These are phyloP conservation scores for Muricea muricata DNA, from an alignment of 92 coral and sea anemone genomes.

Conservation along the genomic window DNA sequence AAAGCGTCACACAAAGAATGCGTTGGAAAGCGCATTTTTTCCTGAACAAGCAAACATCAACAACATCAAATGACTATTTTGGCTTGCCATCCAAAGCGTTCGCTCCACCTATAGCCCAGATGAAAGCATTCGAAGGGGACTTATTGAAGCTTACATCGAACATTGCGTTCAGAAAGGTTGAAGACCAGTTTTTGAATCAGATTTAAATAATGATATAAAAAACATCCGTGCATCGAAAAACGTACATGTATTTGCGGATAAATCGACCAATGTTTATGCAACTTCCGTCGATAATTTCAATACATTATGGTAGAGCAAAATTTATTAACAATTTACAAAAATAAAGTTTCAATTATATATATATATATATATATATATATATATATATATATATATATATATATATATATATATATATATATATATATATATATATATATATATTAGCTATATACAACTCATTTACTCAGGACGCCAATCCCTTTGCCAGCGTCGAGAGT, in stretches of 20 bases:
- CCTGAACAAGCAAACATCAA: not conserved
- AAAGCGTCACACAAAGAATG: not conserved
- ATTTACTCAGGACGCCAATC: too few relatives aligned
- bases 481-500: too few relatives aligned
- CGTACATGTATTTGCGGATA: conserved; percentile 55
- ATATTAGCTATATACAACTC: too few relatives aligned
- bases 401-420: too few relatives aligned
- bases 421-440: too few relatives aligned
- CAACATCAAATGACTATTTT: not conserved
- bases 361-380: too few relatives aligned
- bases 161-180: conserved; percentile 39
- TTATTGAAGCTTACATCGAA: conserved; percentile 25
- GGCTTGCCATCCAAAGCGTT: conserved; percentile 12
- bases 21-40: not conserved
- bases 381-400: too few relatives aligned
- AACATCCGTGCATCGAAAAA: conserved; percentile 33
- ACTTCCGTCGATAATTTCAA: too few relatives aligned
- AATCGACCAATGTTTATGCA: conserved; percentile 46
- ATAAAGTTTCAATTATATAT: too few relatives aligned
- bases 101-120: conserved; percentile 40
- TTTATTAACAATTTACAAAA: too few relatives aligned
- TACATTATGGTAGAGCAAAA: too few relatives aligned
- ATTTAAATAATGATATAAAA: conserved; percentile 26
- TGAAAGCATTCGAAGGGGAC: conserved; percentile 48
- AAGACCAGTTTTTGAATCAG: conserved; percentile 38